Base-by-base conservation (phyloP, 2,113 vertebrate species). In the Felis chaus region DNA sequence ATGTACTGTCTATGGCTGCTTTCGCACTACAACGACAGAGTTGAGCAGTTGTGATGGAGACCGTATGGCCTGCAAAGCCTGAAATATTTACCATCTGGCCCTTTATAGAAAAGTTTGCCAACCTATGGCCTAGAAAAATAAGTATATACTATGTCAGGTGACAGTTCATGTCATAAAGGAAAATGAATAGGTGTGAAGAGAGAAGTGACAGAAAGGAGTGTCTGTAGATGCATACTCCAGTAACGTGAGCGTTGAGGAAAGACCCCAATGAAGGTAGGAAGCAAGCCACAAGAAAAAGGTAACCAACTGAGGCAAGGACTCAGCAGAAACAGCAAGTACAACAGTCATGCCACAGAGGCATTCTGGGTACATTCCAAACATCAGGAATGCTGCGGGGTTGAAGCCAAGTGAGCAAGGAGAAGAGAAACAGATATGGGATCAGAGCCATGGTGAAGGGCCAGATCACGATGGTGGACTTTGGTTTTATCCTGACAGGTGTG, bases 31-130 rank as follows among this genome's bases (percentile, higher is more conserved):
- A 65, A 61, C 27, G 31, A 73, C n/a, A 84, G 76, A 97, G 85
- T 74, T 69, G 94, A 94, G 84, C 71, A 87, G 92, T 68, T 97
- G 88, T 97, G 94, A 98, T 31, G 48, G 84, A 91, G 93, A 95
- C 81, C 27, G 76, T 93, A 94, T 97, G 92, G 94, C 85, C 97
- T 79, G 57, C 33, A 97, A 92, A 98, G 79, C 66, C 94, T 88
- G 82, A 97, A 94, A 74, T 95, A 97, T 96, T 98, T 96, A 73
- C 94, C 95, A 97, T 97, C 76, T 95, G 96, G 93, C 39, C 39
- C 71, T 95, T 97, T 45, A 66, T 23, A 84, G 83, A 55, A 94
- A 95, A 68, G 68, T 79, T 96, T 89, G 94, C 74, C 87, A 92
- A 94, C 80, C 74, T 88, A 66, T 89, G 92, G 85, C 91, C 85